These are phyloP conservation scores for Drosophila suboccidentalis DNA, from an alignment of 2,888 invertebrate species.

Conservation along the genomic window DNA sequence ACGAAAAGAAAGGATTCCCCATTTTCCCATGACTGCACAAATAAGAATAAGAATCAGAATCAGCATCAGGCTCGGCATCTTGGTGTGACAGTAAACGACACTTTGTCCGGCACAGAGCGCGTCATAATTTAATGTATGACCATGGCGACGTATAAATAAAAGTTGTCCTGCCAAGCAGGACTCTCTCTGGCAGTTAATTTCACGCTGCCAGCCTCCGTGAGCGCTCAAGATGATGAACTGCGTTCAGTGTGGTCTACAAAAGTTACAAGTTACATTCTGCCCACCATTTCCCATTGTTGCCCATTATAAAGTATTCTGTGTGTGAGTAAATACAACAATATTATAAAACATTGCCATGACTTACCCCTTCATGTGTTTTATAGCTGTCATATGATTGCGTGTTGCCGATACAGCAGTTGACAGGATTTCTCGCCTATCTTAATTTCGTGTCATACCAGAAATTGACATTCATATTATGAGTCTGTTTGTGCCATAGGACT, in stretches of 20 bases:
- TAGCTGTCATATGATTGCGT: constrained; percentile 56
- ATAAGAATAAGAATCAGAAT: constrained; percentile 27
- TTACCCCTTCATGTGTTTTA: constrained; percentile 60
- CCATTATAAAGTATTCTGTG: neutral
- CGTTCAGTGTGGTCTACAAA: constrained; percentile 45
- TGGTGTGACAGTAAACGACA: constrained; percentile 68
- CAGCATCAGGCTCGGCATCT: constrained; percentile 40
- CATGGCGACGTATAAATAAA: constrained; percentile 67
- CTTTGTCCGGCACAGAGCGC: constrained; percentile 49
- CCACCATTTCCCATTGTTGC: neutral
- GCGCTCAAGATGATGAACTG: constrained; percentile 74
- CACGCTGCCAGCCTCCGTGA: constrained; percentile 76
- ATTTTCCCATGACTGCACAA: constrained; percentile 22
- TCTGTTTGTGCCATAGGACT: constrained; percentile 43
- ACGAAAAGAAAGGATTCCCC: constrained; percentile 25
- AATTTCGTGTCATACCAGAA: constrained; percentile 74
- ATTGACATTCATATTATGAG: constrained; percentile 66
- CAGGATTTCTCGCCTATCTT: constrained; percentile 71
- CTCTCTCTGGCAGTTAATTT: constrained; percentile 76
- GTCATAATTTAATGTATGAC: constrained; percentile 75
- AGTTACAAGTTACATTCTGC: constrained; percentile 23
- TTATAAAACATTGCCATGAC: constrained; percentile 26
- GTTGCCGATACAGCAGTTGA: constrained; percentile 58
- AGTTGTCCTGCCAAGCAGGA: constrained; percentile 54
- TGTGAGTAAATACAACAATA: constrained; percentile 23